These are phyloP conservation scores for Galbula dea DNA, from an alignment of 2,113 vertebrate genomes.

Conservation along the genomic window DNA sequence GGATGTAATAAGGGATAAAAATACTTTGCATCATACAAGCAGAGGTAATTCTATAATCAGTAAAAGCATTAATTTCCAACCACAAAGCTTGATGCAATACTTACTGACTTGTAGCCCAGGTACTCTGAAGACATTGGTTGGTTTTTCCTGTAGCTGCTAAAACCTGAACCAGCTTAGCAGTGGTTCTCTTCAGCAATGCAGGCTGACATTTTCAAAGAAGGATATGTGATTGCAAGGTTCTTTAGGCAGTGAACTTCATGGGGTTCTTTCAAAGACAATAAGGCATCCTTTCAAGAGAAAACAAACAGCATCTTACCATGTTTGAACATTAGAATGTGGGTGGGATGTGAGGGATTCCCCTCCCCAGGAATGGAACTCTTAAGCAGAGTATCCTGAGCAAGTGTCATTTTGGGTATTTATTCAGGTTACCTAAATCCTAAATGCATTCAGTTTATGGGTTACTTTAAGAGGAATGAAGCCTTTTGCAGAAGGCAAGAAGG, in stretches of 20 bases:
- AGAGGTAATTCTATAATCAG: neutral
- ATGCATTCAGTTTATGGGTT: neutral
- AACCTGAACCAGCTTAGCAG: neutral
- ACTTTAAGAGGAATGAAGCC: neutral
- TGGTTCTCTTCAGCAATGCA: neutral
- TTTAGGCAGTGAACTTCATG: neutral
- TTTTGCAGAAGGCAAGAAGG: neutral
- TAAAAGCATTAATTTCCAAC: neutral
- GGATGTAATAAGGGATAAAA: neutral
- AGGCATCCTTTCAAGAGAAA: neutral
- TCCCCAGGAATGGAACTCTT: neutral
- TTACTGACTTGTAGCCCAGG: neutral
- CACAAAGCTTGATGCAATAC: neutral
- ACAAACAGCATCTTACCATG: neutral
- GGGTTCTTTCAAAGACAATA: neutral
- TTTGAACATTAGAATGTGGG: neutral
- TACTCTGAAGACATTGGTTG: neutral
- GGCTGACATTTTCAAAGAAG: neutral
- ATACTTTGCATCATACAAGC: neutral
- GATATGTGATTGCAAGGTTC: neutral
- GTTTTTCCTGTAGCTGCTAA: neutral
- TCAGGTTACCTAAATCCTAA: neutral
- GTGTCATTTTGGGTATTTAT: fast-evolving
- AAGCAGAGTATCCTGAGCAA: too few species aligned
- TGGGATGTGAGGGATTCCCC: neutral